Conservation (phyloP, 2,797 vertebrate species). For the Tokudaia muenninki region DNA sequence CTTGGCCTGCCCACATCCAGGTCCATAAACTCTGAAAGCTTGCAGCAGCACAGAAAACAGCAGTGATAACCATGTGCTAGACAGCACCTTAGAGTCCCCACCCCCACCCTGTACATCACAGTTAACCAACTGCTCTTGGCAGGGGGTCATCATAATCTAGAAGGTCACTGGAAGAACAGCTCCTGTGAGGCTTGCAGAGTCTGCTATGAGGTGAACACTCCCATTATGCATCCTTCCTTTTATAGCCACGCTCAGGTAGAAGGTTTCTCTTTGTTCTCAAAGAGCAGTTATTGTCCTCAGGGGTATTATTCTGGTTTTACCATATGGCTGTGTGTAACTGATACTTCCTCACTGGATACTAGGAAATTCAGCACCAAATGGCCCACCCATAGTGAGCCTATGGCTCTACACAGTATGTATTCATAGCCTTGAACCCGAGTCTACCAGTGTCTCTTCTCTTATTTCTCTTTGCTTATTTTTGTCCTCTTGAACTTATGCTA, state of each 20-base stretch:
- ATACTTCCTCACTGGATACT: not conserved
- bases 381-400: not conserved
- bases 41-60: not conserved
- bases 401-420: accelerated
- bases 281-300: not conserved
- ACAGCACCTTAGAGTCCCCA: accelerated
- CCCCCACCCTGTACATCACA: accelerated
- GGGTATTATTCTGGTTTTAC: not conserved
- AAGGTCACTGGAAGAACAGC: not conserved
- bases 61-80: not conserved
- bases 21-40: not conserved
- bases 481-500: not conserved
- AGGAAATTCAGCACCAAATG: not conserved
- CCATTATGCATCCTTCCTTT: not conserved
- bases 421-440: not conserved
- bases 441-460: not conserved
- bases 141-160: accelerated
- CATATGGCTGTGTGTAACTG: not conserved
- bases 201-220: accelerated
- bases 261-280: constrained; percentile 51
- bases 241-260: not conserved
- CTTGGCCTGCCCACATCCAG: accelerated
- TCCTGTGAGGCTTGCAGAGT: not conserved
- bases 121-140: not conserved
- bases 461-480: not conserved